phyloP scores from a whole-genome alignment of 2,888 invertebrate genomes.

The Rhaphigaster nebulosa region DNA sequence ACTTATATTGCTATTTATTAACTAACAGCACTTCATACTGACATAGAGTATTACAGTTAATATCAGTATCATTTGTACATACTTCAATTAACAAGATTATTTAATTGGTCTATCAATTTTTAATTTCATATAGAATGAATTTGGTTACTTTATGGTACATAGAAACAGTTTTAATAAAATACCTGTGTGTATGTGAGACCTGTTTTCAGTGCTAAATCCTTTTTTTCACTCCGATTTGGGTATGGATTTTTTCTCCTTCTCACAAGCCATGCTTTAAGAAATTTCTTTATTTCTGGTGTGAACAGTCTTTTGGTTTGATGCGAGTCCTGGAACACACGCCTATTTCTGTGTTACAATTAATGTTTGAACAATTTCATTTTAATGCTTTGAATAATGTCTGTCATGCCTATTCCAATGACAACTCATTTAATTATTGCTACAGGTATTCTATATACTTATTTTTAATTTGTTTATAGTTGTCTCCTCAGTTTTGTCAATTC shows the following conservation, averaged over 20 bases:
- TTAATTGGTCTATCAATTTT: not conserved
- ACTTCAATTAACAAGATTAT: not conserved
- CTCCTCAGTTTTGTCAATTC: not conserved
- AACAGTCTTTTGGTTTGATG: slow-evolving; percentile 76
- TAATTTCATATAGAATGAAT: not conserved
- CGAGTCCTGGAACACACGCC: slow-evolving; percentile 63
- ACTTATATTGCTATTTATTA: not conserved
- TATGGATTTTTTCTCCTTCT: slow-evolving; percentile 83
- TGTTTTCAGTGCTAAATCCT: slow-evolving; percentile 79
- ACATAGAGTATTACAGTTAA: not conserved
- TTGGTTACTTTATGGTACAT: not conserved
- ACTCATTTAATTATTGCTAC: not conserved
- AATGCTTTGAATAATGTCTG: not conserved
- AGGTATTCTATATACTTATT: not conserved
- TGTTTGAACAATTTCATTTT: not conserved
- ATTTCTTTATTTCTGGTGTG: slow-evolving; percentile 84
- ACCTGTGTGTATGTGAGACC: slow-evolving; percentile 85
- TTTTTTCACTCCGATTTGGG: slow-evolving; percentile 83
- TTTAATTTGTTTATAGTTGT: not conserved
- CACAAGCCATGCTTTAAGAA: slow-evolving; percentile 83
- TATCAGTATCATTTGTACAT: not conserved
- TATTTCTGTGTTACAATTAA: slow-evolving; percentile 50
- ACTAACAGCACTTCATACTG: not conserved
- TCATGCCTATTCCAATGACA: not conserved
- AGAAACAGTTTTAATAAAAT: slow-evolving; percentile 60